These are phyloP conservation scores for Agelastica alni DNA, from an alignment of 2,888 invertebrate species.

Conservation along the genomic window DNA sequence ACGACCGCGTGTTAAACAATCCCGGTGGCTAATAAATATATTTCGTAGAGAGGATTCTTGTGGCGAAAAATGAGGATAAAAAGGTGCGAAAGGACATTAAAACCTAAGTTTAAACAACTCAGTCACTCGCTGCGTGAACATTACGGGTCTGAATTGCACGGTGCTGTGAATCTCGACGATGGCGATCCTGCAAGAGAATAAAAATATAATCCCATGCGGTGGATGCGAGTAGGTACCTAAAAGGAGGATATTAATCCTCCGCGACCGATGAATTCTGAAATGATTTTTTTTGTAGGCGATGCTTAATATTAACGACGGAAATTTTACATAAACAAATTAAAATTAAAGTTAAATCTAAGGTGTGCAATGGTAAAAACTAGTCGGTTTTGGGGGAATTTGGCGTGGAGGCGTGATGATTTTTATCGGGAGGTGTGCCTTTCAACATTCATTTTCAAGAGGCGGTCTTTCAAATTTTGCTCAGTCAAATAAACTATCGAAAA, in stretches of 20 bases:
- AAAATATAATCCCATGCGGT: conserved; percentile 11
- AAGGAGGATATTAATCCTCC: conserved; percentile 7
- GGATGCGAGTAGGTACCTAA: conserved; percentile 12
- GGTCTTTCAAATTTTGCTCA: conserved; percentile 3
- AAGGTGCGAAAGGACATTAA: conserved; percentile 40
- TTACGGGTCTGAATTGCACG: conserved; percentile 51
- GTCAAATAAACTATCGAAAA: conserved; percentile 1
- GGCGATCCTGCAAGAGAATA: conserved; percentile 49
- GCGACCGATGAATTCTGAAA: conserved; percentile 3
- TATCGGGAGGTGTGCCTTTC: too few relatives aligned
- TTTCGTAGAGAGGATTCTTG: conserved; percentile 53
- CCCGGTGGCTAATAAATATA: too few relatives aligned
- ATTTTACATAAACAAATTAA: conserved; percentile 41
- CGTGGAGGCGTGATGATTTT: conserved; percentile 36
- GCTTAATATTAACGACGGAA: conserved; percentile 26
- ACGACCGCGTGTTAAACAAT: too few relatives aligned
- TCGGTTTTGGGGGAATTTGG: conserved; percentile 38
- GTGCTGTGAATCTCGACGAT: conserved; percentile 44
- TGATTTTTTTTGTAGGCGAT: conserved; percentile 7
- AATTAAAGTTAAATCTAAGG: conserved; percentile 40
- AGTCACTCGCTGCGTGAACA: conserved; percentile 49
- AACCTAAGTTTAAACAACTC: conserved; percentile 41
- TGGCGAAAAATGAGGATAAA: conserved; percentile 34
- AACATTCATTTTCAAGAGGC: conserved; percentile 8
- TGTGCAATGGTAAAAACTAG: conserved; percentile 45